These are phyloP conservation scores for Myotis planiceps DNA, from an alignment of 2,797 vertebrate genomes.

Conservation along the genomic window DNA sequence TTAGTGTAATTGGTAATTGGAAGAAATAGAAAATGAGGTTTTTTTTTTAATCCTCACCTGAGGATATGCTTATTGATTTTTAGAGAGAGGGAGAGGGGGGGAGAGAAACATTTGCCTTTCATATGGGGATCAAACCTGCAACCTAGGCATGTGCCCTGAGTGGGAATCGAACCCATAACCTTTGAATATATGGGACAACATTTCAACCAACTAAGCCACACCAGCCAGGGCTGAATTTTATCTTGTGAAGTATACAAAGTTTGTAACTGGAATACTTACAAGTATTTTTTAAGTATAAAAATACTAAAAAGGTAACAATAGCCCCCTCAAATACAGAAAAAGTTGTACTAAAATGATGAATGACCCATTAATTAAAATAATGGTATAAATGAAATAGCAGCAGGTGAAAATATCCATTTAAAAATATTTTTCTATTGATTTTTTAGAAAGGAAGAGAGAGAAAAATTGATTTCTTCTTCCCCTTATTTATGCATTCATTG, in stretches of 20 bases:
- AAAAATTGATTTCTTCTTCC: background rate
- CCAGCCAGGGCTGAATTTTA: background rate
- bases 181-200: background rate
- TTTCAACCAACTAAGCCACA: background rate
- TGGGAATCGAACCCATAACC: background rate
- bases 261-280: background rate
- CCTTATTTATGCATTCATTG: background rate
- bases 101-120: background rate
- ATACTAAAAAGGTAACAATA: background rate
- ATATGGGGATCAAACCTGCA: background rate
- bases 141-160: background rate
- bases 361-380: constrained; percentile 69
- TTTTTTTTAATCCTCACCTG: background rate
- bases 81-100: background rate
- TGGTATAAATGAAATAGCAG: constrained; percentile 6
- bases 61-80: background rate
- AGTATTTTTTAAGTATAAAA: constrained; percentile 44
- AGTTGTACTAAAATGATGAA: constrained; percentile 25
- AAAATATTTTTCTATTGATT: background rate
- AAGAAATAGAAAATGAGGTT: constrained; percentile 18
- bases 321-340: background rate
- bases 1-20: background rate
- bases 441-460: background rate
- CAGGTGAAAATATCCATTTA: background rate
- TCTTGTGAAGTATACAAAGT: background rate